Evolutionary conservation across 2,797 vertebrate genomes (phyloP), one percentile per base, ranked within the genome.

Genomic region (Argya squamiceps): DNA sequence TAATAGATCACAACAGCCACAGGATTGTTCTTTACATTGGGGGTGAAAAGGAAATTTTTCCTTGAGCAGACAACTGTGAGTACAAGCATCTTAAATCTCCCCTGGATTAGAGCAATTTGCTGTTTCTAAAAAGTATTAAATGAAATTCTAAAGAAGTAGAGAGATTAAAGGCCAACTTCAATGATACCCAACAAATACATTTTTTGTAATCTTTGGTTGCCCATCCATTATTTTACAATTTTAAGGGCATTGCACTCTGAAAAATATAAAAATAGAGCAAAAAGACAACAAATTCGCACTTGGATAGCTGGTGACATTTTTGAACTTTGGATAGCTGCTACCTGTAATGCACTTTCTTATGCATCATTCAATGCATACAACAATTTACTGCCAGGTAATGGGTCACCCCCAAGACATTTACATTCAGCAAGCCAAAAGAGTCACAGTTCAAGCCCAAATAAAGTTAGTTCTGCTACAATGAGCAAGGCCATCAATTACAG

Each of bases 81-180:
- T 26, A 69, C 59, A 87, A 86, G 27, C 12, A 92, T 71, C 76
- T 52, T 93, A 58, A 70, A 8, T 65, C 53, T 67, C 36, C 23
- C n/a, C 58, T 88, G 76, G 76, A 93, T 92, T 91, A 94, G n/a
- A 85, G 32, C 44, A 91, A 71, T 19, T 74, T 85, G 46, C 77
- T 73, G 32, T 79, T 95, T 85, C 89, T 85, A 79, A 74, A n/a
- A 93, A 89, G 60, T 44, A 95, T 67, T 93, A 93, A 86, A 84
- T 71, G 15, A 93, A 96, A 94, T 95, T 93, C 85, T 86, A 81
- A 96, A 88, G 88, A 90, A 93, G 41, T 4, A 63, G 71, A 53
- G 71, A 92, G 83, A 95, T 96, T 96, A 92, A 91, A 96, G 39
- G 68, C 67, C 75, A 92, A 32, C 26, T 67, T 68, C 16, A 44